Base-by-base conservation (phyloP, 2,113 vertebrate species). In the Percina caprodes region DNA sequence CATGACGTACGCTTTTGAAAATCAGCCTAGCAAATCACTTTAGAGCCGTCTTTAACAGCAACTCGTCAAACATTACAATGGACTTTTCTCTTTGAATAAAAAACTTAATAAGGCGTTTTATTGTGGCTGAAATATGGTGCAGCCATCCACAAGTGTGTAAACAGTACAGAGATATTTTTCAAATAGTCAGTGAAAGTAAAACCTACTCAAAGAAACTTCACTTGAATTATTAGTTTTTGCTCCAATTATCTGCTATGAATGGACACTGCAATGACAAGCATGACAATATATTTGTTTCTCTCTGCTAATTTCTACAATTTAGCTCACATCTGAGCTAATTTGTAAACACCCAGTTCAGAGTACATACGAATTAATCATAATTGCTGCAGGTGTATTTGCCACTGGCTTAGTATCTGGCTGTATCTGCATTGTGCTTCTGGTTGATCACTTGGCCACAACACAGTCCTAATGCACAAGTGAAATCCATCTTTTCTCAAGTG, bases 211-310 rank as follows among this genome's bases (percentile, higher is more conserved):
- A 75, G 62, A 56, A 24, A 67, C 21, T n/a, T 49, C 26, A 16
- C 14, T 60, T n/a, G 18, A 23, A 69, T 59, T 85, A 24, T 51
- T 58, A 5, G 45, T 10, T 67, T 79, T 85, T 61, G 23, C 81
- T 80, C 79, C 86, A 89, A 79, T 90, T 87, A 89, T 46, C 77
- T 26, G 21, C 66, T n/a, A 16, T 14, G 8, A 80, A 56, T 72
- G 66, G 78, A 86, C 59, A 19, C 66, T 6, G 80, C 49, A 46
- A 15, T 55, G 12, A 8, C 39, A 71, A 51, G 9, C 2, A 0
- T 75, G 73, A 79, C 54, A 14, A 72, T 23, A 81, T 59, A 18
- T 62, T 82, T 74, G 49, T 61, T 61, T 72, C 24, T 69, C 18
- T 35, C 69, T 63, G 7, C 72, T 72, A 70, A 74, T 81, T 79